phyloP scores from a whole-genome alignment of 2,888 invertebrate genomes.

The Atrina japonica region DNA sequence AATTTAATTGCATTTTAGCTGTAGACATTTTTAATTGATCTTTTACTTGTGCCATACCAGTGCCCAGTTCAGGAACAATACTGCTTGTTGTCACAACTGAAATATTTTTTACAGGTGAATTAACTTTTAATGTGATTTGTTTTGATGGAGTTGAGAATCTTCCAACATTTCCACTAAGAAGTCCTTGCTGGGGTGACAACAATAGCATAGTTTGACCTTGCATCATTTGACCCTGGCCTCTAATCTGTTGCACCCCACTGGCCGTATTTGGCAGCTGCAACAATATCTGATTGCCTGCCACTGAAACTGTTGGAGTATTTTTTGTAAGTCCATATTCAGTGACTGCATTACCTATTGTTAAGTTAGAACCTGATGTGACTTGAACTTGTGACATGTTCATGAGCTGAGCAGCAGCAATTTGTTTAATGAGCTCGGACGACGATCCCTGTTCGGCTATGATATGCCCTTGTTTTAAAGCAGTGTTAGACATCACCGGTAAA shows the following conservation, averaged over 20 bases:
- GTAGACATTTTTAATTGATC: no score
- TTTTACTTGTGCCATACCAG: no score
- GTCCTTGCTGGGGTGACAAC: conserved; percentile 34
- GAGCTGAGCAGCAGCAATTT: conserved; percentile 42
- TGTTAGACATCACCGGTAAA: background rate
- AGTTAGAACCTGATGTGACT: background rate
- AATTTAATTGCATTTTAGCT: no score
- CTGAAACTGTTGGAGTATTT: background rate
- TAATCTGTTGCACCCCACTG: background rate
- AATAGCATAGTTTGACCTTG: conserved; percentile 30
- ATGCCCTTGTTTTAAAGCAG: conserved; percentile 14
- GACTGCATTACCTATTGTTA: background rate
- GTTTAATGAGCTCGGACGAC: conserved; percentile 41
- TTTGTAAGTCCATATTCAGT: background rate
- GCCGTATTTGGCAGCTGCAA: conserved; percentile 6
- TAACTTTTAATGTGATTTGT: conserved; percentile 22
- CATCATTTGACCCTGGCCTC: conserved; percentile 23
- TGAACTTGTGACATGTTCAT: background rate
- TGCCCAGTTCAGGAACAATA: no score
- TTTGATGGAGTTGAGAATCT: background rate
- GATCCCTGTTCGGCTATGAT: conserved; percentile 28
- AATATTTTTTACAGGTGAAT: conserved; percentile 11
- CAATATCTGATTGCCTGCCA: background rate
- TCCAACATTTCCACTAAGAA: background rate
- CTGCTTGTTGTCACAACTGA: no score